Conservation (phyloP, 1,140 invertebrate species). For the Drosophila lacertosa region DNA sequence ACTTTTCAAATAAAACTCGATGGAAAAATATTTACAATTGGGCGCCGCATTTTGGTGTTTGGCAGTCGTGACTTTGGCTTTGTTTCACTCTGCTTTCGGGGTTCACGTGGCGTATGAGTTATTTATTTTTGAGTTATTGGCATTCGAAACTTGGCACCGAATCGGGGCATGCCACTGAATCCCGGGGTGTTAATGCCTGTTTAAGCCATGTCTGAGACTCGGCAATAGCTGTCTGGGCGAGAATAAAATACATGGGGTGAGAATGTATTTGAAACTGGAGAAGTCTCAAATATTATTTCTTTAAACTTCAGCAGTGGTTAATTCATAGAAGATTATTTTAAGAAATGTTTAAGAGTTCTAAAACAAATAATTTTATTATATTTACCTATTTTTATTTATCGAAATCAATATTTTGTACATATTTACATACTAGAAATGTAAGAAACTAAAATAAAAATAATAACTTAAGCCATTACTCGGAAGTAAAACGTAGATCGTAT, state of each 20-base stretch:
- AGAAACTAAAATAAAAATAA: too few relatives aligned
- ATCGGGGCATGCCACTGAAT: neutral
- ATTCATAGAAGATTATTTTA: too few relatives aligned
- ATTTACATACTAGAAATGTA: too few relatives aligned
- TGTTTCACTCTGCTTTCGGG: conserved; percentile 52
- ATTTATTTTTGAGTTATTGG: conserved; percentile 80
- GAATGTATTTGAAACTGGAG: too few relatives aligned
- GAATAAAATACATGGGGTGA: neutral
- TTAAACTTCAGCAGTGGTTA: too few relatives aligned
- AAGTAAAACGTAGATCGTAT: conserved; percentile 50
- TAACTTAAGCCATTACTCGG: too few relatives aligned
- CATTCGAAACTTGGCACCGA: conserved; percentile 52
- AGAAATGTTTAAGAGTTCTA: too few relatives aligned
- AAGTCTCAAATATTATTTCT: too few relatives aligned
- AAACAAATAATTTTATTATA: too few relatives aligned
- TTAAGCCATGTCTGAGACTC: conserved; percentile 27
- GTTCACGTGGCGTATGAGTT: conserved; percentile 70
- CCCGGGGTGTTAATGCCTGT: conserved; percentile 26
- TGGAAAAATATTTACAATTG: conserved; percentile 80
- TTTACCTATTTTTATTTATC: neutral
- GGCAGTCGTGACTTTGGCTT: conserved; percentile 68
- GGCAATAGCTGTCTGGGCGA: neutral
- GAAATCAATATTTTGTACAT: neutral
- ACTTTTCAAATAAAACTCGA: conserved; percentile 82
- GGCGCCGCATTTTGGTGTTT: conserved; percentile 54